These are phyloP conservation scores for Epizoanthus fatuus DNA, from an alignment of 92 coral and sea anemone species.

Conservation along the genomic window DNA sequence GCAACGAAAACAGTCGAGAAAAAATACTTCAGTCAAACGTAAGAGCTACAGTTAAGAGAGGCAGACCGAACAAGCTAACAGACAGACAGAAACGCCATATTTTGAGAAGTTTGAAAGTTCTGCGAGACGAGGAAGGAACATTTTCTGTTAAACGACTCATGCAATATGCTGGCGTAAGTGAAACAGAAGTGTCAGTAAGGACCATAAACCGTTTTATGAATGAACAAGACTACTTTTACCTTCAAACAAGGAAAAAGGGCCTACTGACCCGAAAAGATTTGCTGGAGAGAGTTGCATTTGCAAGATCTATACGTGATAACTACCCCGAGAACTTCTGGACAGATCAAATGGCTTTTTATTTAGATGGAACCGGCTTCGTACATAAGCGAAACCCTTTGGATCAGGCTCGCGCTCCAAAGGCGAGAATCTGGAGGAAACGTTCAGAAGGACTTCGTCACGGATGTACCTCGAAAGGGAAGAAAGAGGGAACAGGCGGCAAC, in stretches of 20 bases:
- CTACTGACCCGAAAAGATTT: conserved; percentile 22
- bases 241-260: conserved; percentile 57
- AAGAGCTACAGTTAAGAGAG: neutral
- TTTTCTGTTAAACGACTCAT: conserved; percentile 36
- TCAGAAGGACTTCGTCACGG: conserved; percentile 49
- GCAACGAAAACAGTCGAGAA: neutral
- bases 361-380: conserved; percentile 60
- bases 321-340: conserved; percentile 42
- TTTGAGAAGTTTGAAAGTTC: neutral
- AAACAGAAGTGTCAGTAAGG: conserved; percentile 3
- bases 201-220: conserved; percentile 48
- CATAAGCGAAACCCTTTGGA: conserved; percentile 51
- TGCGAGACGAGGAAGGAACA: conserved; percentile 42
- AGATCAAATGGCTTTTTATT: conserved; percentile 42
- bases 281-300: conserved; percentile 8
- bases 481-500: conserved; percentile 69
- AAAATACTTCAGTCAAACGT: neutral
- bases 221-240: conserved; percentile 16
- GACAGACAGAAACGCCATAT: neutral
- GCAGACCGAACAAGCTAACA: neutral
- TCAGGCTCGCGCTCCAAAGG: conserved; percentile 62
- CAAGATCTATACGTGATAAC: conserved; percentile 5
- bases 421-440: conserved; percentile 55
- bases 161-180: conserved; percentile 10
- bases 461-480: conserved; percentile 69